Percentiles rank a stretch among this genome's conserved stretches.
Conservation (phyloP, 2,888 invertebrate species). For the Agriopis leucophaearia region DNA sequence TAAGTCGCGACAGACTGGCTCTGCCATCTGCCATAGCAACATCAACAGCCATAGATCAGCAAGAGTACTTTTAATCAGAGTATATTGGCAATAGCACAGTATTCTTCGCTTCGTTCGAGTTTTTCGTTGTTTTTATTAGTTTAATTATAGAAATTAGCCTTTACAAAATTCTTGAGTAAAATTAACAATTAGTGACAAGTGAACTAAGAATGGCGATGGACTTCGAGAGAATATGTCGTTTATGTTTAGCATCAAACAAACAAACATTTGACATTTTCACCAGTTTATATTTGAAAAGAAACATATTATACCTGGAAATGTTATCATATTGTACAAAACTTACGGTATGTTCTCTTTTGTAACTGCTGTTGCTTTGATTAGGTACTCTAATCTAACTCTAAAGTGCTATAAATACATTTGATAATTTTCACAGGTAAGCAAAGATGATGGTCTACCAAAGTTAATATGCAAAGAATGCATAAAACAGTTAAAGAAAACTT, state of each 20-base stretch:
- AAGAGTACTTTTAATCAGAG: too few species aligned
- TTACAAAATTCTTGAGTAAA: too few species aligned
- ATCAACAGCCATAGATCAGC: too few species aligned
- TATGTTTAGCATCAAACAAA: constrained; percentile 70
- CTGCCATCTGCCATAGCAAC: too few species aligned
- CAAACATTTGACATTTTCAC: constrained; percentile 73
- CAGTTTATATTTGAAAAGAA: constrained; percentile 68
- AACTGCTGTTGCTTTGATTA: not conserved
- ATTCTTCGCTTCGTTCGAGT: too few species aligned
- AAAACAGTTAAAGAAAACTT: constrained; percentile 70
- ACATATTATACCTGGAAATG: constrained; percentile 73
- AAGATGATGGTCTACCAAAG: constrained; percentile 72
- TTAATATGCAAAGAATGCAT: constrained; percentile 76
- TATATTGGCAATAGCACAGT: too few species aligned
- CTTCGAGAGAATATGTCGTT: constrained; percentile 71
- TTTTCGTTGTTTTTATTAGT: too few species aligned
- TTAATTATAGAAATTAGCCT: too few species aligned
- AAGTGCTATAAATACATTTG: constrained; percentile 5
- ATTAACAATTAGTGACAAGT: not conserved
- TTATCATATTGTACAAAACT: constrained; percentile 71
- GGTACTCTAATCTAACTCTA: not conserved
- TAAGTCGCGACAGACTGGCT: too few species aligned
- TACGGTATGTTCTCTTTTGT: constrained; percentile 59
- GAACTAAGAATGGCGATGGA: constrained; percentile 55
- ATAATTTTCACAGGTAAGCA: constrained; percentile 16